Evolutionary conservation across 2,797 vertebrate species (phyloP).

Genomic region (Myripristis jacobus): DNA sequence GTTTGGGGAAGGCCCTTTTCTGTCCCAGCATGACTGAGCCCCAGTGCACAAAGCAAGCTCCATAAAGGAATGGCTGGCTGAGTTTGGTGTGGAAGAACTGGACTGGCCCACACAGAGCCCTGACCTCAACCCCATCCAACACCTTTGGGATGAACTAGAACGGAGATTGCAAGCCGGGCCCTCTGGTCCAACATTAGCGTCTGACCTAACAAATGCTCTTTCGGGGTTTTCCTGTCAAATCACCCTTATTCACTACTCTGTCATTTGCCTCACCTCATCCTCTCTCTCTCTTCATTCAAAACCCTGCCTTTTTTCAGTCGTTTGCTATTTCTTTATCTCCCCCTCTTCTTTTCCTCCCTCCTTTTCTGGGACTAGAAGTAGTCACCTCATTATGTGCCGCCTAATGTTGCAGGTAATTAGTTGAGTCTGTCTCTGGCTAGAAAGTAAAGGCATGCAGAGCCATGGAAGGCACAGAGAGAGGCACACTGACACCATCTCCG

Average conservation of each 20-base stretch:
- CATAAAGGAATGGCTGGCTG: too few species aligned
- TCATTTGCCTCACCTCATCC: not conserved
- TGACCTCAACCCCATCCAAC: too few species aligned
- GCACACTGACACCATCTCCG: slow-evolving; percentile 48
- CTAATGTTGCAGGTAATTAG: slow-evolving; percentile 60
- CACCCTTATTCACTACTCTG: not conserved
- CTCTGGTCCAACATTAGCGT: too few species aligned
- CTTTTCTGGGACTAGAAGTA: slow-evolving; percentile 22
- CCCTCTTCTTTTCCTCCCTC: slow-evolving; percentile 5
- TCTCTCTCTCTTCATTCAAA: slow-evolving; percentile 18
- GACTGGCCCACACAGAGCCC: too few species aligned
- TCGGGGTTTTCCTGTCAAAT: not conserved
- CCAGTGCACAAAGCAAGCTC: too few species aligned
- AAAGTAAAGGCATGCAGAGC: slow-evolving; percentile 37
- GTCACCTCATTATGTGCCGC: slow-evolving; percentile 55
- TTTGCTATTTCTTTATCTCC: slow-evolving; percentile 11
- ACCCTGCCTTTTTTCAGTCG: not conserved
- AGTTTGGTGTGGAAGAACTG: too few species aligned
- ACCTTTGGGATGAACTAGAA: too few species aligned
- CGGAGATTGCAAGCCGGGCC: too few species aligned
- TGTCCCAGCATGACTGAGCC: too few species aligned
- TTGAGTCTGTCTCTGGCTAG: slow-evolving; percentile 38
- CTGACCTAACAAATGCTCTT: too few species aligned
- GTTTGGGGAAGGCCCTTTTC: too few species aligned
- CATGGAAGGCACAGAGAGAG: slow-evolving; percentile 10